These are phyloP conservation scores for Drosophila kanapiae DNA, from an alignment of 1,140 invertebrate genomes.

Conservation along the genomic window DNA sequence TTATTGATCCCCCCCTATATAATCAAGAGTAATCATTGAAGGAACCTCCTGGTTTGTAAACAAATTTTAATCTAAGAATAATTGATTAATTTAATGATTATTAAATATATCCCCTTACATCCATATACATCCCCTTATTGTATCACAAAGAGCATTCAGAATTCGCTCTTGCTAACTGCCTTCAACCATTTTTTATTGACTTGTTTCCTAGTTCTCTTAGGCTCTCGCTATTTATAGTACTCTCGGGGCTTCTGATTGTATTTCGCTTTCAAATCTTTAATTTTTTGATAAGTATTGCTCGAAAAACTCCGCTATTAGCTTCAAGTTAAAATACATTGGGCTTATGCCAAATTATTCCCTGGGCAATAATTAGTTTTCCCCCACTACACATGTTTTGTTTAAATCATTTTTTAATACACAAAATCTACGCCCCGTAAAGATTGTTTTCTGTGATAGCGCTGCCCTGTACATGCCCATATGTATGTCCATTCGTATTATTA, in stretches of 20 bases:
- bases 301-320: background rate
- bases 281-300: conserved; percentile 17
- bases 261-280: conserved; percentile 17
- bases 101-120: too few relatives aligned
- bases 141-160: conserved; percentile 16
- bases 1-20: too few relatives aligned
- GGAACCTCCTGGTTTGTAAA: too few relatives aligned
- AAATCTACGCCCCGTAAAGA: conserved; percentile 60
- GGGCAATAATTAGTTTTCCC: conserved; percentile 10
- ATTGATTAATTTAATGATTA: too few relatives aligned
- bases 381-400: conserved; percentile 39
- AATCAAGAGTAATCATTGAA: too few relatives aligned
- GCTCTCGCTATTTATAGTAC: conserved; percentile 40
- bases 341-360: conserved; percentile 18
- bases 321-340: background rate
- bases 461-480: conserved; percentile 3
- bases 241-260: conserved; percentile 20
- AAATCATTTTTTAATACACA: conserved; percentile 1
- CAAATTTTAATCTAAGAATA: too few relatives aligned
- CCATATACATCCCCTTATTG: too few relatives aligned
- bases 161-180: background rate
- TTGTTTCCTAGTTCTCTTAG: conserved; percentile 18
- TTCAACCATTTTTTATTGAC: conserved; percentile 22
- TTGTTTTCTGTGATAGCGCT: conserved; percentile 59
- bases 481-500: conserved; percentile 35